Evolutionary conservation across 2,888 invertebrate species (phyloP).

Genomic region (Pecten maximus): DNA sequence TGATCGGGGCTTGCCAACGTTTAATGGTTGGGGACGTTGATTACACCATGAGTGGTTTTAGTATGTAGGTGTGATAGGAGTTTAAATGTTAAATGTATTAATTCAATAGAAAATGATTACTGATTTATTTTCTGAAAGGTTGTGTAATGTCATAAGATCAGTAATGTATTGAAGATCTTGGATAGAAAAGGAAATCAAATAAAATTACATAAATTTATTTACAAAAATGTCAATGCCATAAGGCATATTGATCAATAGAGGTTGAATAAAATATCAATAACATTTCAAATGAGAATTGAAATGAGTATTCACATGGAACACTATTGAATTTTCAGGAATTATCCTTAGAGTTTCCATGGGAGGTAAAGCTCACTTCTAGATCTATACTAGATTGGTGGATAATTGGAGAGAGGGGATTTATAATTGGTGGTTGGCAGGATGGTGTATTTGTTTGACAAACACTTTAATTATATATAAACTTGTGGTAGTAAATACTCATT

Average conservation of each 20-base stretch:
- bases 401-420: neutral
- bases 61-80: conserved; percentile 14
- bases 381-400: neutral
- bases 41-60: conserved; percentile 17
- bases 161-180: neutral
- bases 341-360: neutral
- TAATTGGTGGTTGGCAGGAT: conserved; percentile 33
- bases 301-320: too few relatives aligned
- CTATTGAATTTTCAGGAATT: conserved; percentile 15
- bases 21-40: conserved; percentile 4
- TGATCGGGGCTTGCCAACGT: conserved; percentile 4
- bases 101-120: neutral
- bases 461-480: neutral
- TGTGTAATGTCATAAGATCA: neutral
- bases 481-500: conserved; percentile 1
- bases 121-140: neutral
- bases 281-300: too few relatives aligned
- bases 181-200: neutral
- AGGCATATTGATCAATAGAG: too few relatives aligned
- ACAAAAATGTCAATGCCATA: neutral
- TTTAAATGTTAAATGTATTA: neutral
- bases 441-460: conserved; percentile 27
- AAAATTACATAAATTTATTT: neutral
- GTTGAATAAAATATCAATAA: too few relatives aligned
- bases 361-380: neutral